phyloP scores from a whole-genome alignment of 2,888 invertebrate species.

The Eremobia ochroleuca region DNA sequence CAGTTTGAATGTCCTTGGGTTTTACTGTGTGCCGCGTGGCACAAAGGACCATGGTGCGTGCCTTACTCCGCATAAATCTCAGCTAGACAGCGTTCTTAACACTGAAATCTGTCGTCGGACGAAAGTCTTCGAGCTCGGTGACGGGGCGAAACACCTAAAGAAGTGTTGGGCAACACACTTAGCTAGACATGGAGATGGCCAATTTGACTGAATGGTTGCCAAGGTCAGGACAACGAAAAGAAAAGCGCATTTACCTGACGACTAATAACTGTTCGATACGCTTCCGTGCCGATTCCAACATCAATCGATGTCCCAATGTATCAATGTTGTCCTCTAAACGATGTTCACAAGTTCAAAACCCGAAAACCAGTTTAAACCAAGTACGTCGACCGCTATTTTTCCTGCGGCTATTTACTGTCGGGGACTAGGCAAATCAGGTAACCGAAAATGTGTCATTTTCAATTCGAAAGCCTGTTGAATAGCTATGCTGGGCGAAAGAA shows the following conservation, averaged over 20 bases:
- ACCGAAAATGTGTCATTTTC: not conserved
- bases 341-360: not conserved
- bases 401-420: not conserved
- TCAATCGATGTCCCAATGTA: no score
- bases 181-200: not conserved
- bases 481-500: not conserved
- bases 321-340: not conserved
- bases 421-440: not conserved
- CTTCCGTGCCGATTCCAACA: not conserved
- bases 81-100: not conserved
- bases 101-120: not conserved
- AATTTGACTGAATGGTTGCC: not conserved
- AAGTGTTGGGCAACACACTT: not conserved
- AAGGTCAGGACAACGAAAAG: not conserved
- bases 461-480: not conserved
- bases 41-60: not conserved
- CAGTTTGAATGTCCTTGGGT: not conserved
- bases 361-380: not conserved
- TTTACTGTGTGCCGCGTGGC: not conserved
- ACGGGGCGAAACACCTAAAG: not conserved
- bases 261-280: not conserved
- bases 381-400: not conserved
- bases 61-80: not conserved
- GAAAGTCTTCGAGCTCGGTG: not conserved
- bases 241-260: not conserved